These are phyloP conservation scores for Drosophila robusta DNA, from an alignment of 2,888 invertebrate genomes.

Conservation along the genomic window DNA sequence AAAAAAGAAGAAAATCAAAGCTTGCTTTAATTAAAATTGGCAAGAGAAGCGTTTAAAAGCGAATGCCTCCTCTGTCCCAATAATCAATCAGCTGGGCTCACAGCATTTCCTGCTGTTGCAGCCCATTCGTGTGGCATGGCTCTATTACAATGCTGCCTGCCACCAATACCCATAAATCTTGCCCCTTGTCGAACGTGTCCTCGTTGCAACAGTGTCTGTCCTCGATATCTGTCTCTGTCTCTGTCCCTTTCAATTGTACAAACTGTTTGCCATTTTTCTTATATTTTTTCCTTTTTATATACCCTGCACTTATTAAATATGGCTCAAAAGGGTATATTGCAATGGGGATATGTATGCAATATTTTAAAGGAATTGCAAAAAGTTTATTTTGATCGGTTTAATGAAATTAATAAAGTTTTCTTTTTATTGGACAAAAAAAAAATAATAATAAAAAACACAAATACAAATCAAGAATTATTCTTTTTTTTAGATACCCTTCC, in stretches of 20 bases:
- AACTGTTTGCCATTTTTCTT: slow-evolving; percentile 23
- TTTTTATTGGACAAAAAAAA: too few relatives aligned
- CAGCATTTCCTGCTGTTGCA: slow-evolving; percentile 38
- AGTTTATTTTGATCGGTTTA: too few relatives aligned
- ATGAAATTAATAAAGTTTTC: too few relatives aligned
- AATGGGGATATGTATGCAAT: neutral
- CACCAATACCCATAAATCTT: slow-evolving; percentile 51
- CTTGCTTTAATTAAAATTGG: slow-evolving; percentile 49
- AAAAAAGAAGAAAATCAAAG: slow-evolving; percentile 19
- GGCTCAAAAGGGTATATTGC: neutral
- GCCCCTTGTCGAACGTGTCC: slow-evolving; percentile 50
- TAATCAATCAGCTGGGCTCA: slow-evolving; percentile 55
- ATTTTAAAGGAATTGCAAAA: too few relatives aligned
- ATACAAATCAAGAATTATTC: too few relatives aligned
- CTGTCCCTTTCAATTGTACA: slow-evolving; percentile 67
- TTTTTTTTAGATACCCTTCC: too few relatives aligned
- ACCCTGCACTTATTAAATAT: slow-evolving; percentile 1
- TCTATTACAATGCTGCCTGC: slow-evolving; percentile 38
- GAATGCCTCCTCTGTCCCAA: slow-evolving; percentile 25
- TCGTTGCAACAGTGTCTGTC: slow-evolving; percentile 23
- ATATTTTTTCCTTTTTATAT: neutral
- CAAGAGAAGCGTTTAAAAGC: slow-evolving; percentile 27
- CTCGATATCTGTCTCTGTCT: slow-evolving; percentile 4
- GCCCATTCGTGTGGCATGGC: slow-evolving; percentile 43
- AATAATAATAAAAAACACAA: too few relatives aligned